These are phyloP conservation scores for Saxicola maurus DNA, from an alignment of 2,797 vertebrate genomes.

Conservation along the genomic window DNA sequence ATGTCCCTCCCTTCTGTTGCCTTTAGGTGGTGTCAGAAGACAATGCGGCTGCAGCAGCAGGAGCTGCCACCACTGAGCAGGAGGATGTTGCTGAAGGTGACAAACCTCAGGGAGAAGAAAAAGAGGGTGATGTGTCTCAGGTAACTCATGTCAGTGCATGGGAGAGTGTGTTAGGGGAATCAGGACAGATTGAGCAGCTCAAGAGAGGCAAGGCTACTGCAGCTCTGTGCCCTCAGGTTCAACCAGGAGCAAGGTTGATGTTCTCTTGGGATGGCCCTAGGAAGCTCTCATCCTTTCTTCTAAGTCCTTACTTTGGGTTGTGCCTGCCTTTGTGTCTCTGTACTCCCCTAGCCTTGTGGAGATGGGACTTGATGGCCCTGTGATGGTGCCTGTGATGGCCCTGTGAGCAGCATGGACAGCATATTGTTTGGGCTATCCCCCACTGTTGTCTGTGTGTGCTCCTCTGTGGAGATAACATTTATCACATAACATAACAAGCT, in stretches of 20 bases:
- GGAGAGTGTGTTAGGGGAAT: neutral
- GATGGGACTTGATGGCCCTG: neutral
- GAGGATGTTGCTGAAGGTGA: neutral
- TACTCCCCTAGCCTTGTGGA: neutral
- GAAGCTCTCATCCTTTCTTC: neutral
- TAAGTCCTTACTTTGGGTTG: neutral
- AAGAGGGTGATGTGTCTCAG: conserved; percentile 37
- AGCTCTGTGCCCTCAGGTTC: neutral
- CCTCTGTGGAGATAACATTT: neutral
- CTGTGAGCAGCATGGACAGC: neutral
- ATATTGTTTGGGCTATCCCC: neutral
- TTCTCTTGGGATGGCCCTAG: neutral
- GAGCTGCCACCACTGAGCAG: neutral
- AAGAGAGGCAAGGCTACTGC: neutral
- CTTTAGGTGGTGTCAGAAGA: conserved; percentile 41
- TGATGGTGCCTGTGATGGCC: neutral
- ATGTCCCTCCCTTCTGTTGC: neutral
- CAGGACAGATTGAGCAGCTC: neutral
- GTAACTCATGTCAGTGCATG: neutral
- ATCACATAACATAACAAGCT: neutral
- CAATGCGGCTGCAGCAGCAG: neutral
- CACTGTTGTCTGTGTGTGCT: neutral
- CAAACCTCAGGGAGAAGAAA: conserved; percentile 43
- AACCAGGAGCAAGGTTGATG: neutral
- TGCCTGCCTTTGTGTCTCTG: neutral